Percentiles rank a stretch among this genome's conserved stretches.
Evolutionary conservation across 2,797 vertebrate genomes (phyloP).

Genomic region (Chelonia mydas): DNA sequence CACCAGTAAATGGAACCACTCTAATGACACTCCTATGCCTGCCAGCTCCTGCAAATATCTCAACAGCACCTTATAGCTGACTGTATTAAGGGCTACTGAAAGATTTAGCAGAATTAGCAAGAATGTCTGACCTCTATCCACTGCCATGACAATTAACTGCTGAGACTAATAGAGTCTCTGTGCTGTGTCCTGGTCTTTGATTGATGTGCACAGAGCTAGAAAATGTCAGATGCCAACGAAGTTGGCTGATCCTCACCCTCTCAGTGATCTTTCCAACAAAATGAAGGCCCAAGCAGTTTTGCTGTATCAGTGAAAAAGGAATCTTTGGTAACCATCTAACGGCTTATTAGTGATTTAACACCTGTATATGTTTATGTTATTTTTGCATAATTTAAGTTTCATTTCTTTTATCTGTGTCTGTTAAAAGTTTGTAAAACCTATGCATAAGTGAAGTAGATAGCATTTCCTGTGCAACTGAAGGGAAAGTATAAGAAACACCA

Average conservation of each 20-base stretch:
- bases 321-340: accelerated
- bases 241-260: background rate
- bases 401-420: slow-evolving; percentile 46
- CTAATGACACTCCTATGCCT: background rate
- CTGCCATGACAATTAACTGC: accelerated
- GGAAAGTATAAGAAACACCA: background rate
- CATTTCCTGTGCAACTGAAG: background rate
- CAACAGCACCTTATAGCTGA: background rate
- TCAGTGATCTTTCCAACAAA: background rate
- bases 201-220: background rate
- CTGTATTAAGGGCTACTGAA: accelerated
- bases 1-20: background rate
- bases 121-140: background rate
- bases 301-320: accelerated
- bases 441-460: slow-evolving; percentile 22
- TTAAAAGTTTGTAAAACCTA: background rate
- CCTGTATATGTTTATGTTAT: background rate
- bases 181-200: background rate
- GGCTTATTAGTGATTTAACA: background rate
- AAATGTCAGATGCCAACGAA: background rate
- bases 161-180: too few species aligned
- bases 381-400: slow-evolving; percentile 53
- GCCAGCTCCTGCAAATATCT: background rate
- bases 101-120: background rate
- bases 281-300: accelerated